Conservation (phyloP, 1,140 invertebrate genomes). For the Amphibalanus amphitrite region DNA sequence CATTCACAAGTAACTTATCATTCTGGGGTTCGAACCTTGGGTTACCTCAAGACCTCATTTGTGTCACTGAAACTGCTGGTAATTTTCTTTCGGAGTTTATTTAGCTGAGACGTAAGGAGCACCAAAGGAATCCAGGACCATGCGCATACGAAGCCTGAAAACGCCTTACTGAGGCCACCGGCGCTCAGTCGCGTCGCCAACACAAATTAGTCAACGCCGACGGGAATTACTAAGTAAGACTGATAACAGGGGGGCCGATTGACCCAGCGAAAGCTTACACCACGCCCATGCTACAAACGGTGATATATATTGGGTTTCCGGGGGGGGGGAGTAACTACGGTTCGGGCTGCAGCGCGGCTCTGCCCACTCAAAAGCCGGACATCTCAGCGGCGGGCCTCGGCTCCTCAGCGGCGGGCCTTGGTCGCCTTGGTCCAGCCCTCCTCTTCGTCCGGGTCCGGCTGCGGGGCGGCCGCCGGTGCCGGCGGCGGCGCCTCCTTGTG, state of each 20-base stretch:
- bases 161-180: too few species aligned
- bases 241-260: neutral
- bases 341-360: neutral
- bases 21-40: too few species aligned
- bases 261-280: neutral
- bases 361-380: neutral
- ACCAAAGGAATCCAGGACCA: too few species aligned
- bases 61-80: too few species aligned
- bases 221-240: neutral
- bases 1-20: too few species aligned
- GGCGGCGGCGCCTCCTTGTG: conserved; percentile 6
- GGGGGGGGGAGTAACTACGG: neutral
- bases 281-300: neutral
- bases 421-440: conserved; percentile 18
- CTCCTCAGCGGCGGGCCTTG: neutral
- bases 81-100: too few species aligned
- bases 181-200: neutral
- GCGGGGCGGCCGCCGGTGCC: conserved; percentile 12
- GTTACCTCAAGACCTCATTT: too few species aligned
- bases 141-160: too few species aligned
- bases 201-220: neutral
- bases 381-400: too few species aligned
- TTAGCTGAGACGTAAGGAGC: too few species aligned
- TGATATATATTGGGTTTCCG: neutral
- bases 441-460: too few species aligned